A percentile compares a stretch with the other conserved stretches of the same genome.
Evolutionary conservation across 2,113 vertebrate species (phyloP).

Genomic region (Odontophorus gujanensis): DNA sequence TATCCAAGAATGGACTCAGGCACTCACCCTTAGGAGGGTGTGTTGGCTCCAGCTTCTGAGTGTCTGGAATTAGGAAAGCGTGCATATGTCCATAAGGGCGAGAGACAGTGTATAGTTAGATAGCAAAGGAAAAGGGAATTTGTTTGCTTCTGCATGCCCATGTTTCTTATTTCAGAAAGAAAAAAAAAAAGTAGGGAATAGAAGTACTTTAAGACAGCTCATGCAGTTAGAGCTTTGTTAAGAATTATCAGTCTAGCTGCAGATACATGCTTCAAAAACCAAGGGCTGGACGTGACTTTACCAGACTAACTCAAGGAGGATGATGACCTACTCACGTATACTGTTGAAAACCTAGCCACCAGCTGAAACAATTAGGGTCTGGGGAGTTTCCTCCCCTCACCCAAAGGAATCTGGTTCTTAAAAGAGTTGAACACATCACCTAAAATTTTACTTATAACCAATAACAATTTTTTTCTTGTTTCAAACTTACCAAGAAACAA

Average conservation of each 20-base stretch:
- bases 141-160: neutral
- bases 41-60: neutral
- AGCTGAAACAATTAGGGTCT: neutral
- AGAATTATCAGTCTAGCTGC: neutral
- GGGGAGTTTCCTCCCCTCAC: no score
- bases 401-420: neutral
- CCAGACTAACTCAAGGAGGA: neutral
- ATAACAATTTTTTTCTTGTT: neutral
- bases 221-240: neutral
- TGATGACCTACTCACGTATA: neutral
- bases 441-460: neutral
- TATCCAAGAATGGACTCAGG: neutral
- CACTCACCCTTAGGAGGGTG: neutral
- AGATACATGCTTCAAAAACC: neutral
- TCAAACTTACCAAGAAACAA: neutral
- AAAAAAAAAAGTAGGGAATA: neutral
- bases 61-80: neutral
- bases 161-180: neutral
- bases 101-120: neutral
- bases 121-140: neutral
- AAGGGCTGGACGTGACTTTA: neutral
- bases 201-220: neutral
- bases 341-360: neutral
- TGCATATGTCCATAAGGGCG: neutral
- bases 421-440: neutral